phyloP scores from a whole-genome alignment of 2,797 vertebrate genomes.

The Periophthalmus magnuspinnatus region DNA sequence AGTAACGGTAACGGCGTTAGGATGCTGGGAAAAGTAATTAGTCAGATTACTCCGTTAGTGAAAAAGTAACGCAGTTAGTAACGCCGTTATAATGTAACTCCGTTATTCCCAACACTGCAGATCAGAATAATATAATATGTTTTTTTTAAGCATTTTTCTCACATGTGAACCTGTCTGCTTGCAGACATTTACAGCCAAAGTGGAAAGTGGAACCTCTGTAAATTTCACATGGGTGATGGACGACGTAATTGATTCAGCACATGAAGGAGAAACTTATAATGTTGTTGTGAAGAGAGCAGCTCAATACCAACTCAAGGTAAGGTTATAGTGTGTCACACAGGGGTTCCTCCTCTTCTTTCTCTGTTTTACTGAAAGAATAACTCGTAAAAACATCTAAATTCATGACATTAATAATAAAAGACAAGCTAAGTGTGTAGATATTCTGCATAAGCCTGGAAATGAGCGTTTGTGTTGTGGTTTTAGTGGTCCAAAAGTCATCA shows the following conservation, averaged over 20 bases:
- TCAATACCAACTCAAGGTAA: slow-evolving; percentile 72
- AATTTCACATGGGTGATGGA: slow-evolving; percentile 78
- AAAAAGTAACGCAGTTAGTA: no score
- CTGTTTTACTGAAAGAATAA: no score
- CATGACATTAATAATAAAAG: no score
- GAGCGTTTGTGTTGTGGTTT: background rate
- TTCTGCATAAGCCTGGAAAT: background rate
- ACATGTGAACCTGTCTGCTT: background rate
- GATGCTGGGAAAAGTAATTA: no score
- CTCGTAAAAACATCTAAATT: no score
- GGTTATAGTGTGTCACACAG: background rate
- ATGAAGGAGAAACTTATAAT: slow-evolving; percentile 72
- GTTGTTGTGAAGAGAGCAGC: slow-evolving; percentile 74
- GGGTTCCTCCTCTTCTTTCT: no score
- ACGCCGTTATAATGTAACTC: no score
- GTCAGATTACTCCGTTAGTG: no score
- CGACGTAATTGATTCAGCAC: slow-evolving; percentile 59
- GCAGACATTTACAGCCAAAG: slow-evolving; percentile 72
- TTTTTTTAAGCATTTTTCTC: no score
- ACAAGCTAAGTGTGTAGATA: background rate
- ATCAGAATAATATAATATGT: no score
- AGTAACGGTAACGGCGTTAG: no score
- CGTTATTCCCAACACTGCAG: no score
- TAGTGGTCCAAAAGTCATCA: background rate
- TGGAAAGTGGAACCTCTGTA: slow-evolving; percentile 75